These are phyloP conservation scores for Stictonetta naevosa DNA, from an alignment of 2,113 vertebrate species.

Conservation along the genomic window DNA sequence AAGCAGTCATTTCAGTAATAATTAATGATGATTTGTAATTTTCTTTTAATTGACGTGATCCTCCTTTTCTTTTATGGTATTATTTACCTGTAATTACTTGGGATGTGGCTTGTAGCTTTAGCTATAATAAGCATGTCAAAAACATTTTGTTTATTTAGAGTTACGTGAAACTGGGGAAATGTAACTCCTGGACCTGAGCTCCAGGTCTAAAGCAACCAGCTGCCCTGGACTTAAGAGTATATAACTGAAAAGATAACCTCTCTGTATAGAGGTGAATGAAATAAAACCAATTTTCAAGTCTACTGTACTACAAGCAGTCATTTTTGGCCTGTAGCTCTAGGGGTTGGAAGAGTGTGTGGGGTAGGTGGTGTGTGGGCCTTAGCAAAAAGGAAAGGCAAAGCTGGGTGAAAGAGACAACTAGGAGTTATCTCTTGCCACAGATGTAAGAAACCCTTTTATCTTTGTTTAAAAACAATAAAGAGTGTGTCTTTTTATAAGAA, in stretches of 20 bases:
- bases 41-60: background rate
- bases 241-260: background rate
- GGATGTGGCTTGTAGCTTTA: background rate
- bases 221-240: background rate
- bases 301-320: background rate
- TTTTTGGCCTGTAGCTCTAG: background rate
- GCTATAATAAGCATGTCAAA: background rate
- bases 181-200: background rate
- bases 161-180: background rate
- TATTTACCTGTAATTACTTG: slow-evolving; percentile 9
- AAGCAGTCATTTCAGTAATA: background rate
- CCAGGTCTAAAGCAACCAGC: background rate
- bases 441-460: background rate
- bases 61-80: background rate
- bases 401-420: background rate
- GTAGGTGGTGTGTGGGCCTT: background rate
- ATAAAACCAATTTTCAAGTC: background rate
- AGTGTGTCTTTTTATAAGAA: background rate
- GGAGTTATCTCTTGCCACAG: background rate
- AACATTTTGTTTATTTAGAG: background rate
- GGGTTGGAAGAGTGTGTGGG: background rate
- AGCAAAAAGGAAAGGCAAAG: background rate
- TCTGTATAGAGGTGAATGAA: background rate
- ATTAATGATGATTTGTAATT: background rate
- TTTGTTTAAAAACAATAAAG: background rate